A percentile compares a stretch with the other conserved stretches of the same genome.
These are phyloP conservation scores for Ficedula albicollis DNA, from an alignment of 2,797 vertebrate species.

Conservation along the genomic window DNA sequence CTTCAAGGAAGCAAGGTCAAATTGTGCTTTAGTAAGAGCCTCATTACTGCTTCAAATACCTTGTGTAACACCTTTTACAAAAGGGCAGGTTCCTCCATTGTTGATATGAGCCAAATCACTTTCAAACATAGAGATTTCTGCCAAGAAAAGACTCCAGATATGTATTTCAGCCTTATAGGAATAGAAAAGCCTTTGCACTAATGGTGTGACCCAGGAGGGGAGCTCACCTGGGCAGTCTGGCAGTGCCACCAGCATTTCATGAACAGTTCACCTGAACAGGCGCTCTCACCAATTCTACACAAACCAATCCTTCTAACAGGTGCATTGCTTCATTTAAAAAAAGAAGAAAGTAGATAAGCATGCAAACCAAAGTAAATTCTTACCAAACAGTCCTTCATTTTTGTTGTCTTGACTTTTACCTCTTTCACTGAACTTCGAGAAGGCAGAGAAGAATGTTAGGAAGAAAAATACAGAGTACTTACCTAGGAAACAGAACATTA, in stretches of 20 bases:
- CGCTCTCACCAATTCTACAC: neutral
- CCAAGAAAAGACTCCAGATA: neutral
- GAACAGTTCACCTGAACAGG: neutral
- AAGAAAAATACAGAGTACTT: constrained; percentile 70
- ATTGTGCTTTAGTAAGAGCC: neutral
- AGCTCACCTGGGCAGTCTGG: neutral
- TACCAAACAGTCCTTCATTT: constrained; percentile 18
- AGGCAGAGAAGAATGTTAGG: neutral
- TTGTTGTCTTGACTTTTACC: neutral
- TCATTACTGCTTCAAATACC: neutral
- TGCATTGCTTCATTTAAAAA: neutral
- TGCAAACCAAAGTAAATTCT: neutral
- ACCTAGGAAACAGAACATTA: constrained; percentile 72
- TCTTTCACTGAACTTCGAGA: neutral
- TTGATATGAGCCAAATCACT: neutral
- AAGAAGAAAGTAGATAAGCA: neutral
- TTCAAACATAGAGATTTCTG: neutral
- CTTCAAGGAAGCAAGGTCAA: neutral
- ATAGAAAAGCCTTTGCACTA: neutral
- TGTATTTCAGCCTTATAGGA: neutral
- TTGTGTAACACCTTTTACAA: neutral
- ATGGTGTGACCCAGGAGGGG: neutral
- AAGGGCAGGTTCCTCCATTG: neutral
- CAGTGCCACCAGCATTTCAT: neutral
- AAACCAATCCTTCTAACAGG: fast-evolving